Conservation (phyloP, 2,113 vertebrate species). For the Urocolius indicus region DNA sequence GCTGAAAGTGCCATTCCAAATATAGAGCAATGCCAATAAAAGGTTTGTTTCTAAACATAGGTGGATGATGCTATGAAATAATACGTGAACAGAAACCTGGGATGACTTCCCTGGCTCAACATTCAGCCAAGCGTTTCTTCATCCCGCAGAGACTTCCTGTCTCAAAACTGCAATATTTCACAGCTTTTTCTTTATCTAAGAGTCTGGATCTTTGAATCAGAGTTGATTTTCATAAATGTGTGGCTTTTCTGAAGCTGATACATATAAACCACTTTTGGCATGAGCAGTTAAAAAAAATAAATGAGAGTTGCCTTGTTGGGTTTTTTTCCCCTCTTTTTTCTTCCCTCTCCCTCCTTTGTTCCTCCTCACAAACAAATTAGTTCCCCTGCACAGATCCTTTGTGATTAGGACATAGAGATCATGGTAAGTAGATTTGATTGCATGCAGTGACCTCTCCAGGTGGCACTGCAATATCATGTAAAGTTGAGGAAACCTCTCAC, state of each 20-base stretch:
- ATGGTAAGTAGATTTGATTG: neutral
- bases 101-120: neutral
- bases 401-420: neutral
- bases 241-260: neutral
- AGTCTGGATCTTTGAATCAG: neutral
- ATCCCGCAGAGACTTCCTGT: neutral
- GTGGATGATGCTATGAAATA: neutral
- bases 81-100: neutral
- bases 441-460: neutral
- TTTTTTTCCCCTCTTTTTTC: neutral
- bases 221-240: neutral
- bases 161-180: neutral
- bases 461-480: neutral
- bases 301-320: neutral
- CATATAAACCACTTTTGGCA: neutral
- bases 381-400: neutral
- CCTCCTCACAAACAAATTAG: accelerated
- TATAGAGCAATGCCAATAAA: neutral
- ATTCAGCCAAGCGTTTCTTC: neutral
- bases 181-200: neutral
- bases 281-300: neutral
- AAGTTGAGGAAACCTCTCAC: neutral
- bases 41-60: neutral
- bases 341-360: accelerated
- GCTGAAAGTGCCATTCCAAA: neutral